A percentile compares a stretch with the other conserved stretches of the same genome.
Conservation (phyloP, 2,113 vertebrate species). For the Mustela lutreola region DNA sequence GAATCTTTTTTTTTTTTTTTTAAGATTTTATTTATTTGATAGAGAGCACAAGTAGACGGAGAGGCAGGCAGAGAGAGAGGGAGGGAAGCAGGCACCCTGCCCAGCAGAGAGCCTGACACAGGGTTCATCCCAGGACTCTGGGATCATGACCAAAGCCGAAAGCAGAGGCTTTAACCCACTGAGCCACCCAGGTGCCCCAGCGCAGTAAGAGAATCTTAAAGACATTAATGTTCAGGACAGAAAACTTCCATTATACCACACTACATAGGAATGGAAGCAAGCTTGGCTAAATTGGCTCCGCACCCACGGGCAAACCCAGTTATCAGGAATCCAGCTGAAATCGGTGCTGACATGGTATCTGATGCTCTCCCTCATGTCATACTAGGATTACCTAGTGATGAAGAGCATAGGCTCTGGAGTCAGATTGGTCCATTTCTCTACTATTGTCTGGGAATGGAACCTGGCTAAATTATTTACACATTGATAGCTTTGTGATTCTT, state of each 20-base stretch:
- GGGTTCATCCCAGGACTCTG: too few species aligned
- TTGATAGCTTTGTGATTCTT: not conserved
- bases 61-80: too few species aligned
- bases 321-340: not conserved
- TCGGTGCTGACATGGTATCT: accelerated
- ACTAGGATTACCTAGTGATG: not conserved
- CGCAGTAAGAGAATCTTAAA: not conserved
- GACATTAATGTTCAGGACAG: not conserved
- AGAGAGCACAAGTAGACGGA: too few species aligned
- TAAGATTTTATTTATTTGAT: too few species aligned
- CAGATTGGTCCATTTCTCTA: not conserved
- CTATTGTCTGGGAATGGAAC: not conserved
- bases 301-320: not conserved
- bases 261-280: not conserved
- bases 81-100: too few species aligned
- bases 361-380: not conserved
- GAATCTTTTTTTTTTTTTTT: not conserved
- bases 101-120: too few species aligned
- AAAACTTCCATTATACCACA: not conserved
- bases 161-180: too few species aligned
- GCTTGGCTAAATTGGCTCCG: not conserved
- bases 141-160: too few species aligned
- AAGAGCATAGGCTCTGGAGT: not conserved
- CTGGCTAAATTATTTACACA: not conserved
- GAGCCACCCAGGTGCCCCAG: too few species aligned